Evolutionary conservation across 2,888 invertebrate species (phyloP).

Genomic region (Eupithecia pulchellata): DNA sequence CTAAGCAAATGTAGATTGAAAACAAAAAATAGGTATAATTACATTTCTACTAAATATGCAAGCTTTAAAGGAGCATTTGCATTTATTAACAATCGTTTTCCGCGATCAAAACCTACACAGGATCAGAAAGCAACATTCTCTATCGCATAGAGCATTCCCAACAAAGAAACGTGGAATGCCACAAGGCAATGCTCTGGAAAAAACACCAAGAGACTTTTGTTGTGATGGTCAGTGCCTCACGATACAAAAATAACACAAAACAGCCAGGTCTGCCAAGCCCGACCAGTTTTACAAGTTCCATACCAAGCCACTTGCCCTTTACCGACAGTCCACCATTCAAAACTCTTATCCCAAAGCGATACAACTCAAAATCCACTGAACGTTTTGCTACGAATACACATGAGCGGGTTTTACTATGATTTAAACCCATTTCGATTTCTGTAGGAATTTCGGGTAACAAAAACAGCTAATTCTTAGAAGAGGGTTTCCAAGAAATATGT

Average conservation of each 20-base stretch:
- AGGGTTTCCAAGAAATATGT: slow-evolving; percentile 20
- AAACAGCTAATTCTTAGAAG: slow-evolving; percentile 14
- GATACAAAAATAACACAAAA: slow-evolving; percentile 83
- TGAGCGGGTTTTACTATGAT: slow-evolving; percentile 66
- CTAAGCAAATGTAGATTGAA: too few relatives aligned
- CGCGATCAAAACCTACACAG: background rate
- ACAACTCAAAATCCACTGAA: slow-evolving; percentile 44
- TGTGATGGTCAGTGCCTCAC: slow-evolving; percentile 84
- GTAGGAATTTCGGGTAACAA: slow-evolving; percentile 71
- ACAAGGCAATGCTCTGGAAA: slow-evolving; percentile 71
- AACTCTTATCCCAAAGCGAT: slow-evolving; percentile 46
- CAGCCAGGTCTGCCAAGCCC: slow-evolving; percentile 52
- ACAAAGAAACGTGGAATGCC: slow-evolving; percentile 49
- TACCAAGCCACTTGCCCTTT: slow-evolving; percentile 52
- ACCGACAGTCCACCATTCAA: slow-evolving; percentile 17
- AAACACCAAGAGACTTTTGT: slow-evolving; percentile 78
- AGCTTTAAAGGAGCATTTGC: too few relatives aligned
- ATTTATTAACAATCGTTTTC: too few relatives aligned
- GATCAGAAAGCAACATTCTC: background rate
- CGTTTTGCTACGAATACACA: background rate
- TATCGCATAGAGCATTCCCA: slow-evolving; percentile 5
- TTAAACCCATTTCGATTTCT: slow-evolving; percentile 81
- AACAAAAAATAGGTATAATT: too few relatives aligned
- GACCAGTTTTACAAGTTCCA: slow-evolving; percentile 76
- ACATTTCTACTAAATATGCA: too few relatives aligned